A percentile compares a stretch with the other conserved stretches of the same genome.
Conservation (phyloP, 64 coral and sea anemone genomes). For the Montipora cactus region DNA sequence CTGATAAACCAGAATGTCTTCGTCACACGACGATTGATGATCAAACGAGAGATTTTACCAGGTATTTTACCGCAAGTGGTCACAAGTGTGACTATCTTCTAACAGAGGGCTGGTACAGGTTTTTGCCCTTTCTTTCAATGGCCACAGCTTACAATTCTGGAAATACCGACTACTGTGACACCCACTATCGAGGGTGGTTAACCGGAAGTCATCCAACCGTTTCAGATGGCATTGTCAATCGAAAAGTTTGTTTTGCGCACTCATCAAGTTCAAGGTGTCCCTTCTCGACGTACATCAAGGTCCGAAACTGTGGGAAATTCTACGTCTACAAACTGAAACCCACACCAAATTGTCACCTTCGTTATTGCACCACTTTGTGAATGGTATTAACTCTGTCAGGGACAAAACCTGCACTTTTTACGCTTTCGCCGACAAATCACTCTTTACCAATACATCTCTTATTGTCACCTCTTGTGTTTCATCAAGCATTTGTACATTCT, state of each 20-base stretch:
- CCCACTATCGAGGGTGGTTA: conserved; percentile 61
- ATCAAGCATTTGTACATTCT: too few relatives aligned
- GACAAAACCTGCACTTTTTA: too few relatives aligned
- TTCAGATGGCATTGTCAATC: conserved; percentile 59
- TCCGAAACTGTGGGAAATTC: conserved; percentile 81
- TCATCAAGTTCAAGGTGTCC: conserved; percentile 16
- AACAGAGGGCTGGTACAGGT: conserved; percentile 82
- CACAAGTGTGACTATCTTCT: conserved; percentile 55
- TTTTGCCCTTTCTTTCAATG: conserved; percentile 36
- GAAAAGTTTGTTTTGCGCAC: conserved; percentile 67
- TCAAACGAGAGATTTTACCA: not conserved
- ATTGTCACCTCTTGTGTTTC: too few relatives aligned
- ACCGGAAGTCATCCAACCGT: conserved; percentile 62
- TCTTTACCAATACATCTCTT: too few relatives aligned
- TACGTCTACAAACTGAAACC: conserved; percentile 86
- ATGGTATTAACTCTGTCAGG: too few relatives aligned
- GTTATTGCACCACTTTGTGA: conserved; percentile 42
- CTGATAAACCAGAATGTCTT: not conserved
- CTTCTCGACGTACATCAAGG: conserved; percentile 29
- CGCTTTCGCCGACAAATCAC: too few relatives aligned
- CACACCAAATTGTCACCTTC: conserved; percentile 44
- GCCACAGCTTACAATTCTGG: not conserved
- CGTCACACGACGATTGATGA: not conserved
- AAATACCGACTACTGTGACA: not conserved
- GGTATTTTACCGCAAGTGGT: too few relatives aligned